phyloP scores from a whole-genome alignment of 2,888 invertebrate species.

The Seira ritae region DNA sequence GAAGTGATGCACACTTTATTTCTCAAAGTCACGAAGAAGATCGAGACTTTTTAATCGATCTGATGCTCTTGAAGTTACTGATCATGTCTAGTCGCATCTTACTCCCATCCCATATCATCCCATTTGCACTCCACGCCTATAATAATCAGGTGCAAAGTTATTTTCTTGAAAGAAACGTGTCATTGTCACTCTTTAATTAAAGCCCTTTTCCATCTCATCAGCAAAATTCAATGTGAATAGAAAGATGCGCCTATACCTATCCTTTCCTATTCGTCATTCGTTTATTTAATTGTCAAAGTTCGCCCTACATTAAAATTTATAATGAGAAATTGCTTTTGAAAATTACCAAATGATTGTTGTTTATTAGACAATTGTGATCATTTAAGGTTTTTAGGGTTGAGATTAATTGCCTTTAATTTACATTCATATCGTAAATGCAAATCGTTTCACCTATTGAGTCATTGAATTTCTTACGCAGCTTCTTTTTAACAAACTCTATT shows the following conservation, averaged over 20 bases:
- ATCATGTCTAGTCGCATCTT: neutral
- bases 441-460: neutral
- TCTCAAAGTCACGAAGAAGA: neutral
- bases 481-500: neutral
- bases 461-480: neutral
- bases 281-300: neutral
- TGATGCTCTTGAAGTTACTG: constrained; percentile 6
- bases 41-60: constrained; percentile 2
- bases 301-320: neutral
- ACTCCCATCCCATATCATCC: neutral
- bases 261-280: neutral
- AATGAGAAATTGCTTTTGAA: constrained; percentile 1
- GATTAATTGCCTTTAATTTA: neutral
- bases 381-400: neutral
- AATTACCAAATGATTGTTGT: neutral
- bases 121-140: neutral
- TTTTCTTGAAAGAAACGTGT: neutral
- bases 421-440: too few relatives aligned
- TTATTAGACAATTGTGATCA: neutral
- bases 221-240: neutral
- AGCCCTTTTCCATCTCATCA: constrained; percentile 1
- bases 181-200: constrained; percentile 8
- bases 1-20: neutral
- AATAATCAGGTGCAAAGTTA: neutral
- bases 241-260: neutral